phyloP scores from a whole-genome alignment of 2,888 invertebrate species.

The Urechis unicinctus region DNA sequence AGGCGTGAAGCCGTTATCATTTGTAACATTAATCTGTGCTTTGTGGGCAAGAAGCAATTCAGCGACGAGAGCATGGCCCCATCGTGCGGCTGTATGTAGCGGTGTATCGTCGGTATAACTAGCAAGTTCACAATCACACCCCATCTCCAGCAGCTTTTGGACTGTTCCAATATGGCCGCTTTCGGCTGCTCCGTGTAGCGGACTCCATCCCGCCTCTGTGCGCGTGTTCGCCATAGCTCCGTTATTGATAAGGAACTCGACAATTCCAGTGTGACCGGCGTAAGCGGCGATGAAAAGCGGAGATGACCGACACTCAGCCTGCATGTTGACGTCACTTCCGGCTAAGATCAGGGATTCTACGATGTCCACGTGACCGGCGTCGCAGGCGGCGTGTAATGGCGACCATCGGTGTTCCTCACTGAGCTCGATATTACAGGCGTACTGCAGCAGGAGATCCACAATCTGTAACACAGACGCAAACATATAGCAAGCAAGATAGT shows the following conservation, averaged over 20 bases:
- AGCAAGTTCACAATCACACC: constrained; percentile 1
- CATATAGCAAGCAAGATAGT: no score
- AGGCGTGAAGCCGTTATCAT: constrained; percentile 32
- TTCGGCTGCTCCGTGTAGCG: constrained; percentile 12
- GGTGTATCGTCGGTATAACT: constrained; percentile 8
- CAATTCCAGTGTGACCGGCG: constrained; percentile 1
- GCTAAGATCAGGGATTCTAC: constrained; percentile 11
- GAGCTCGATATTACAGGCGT: constrained; percentile 7
- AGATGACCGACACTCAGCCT: constrained; percentile 7
- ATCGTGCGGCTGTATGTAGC: constrained; percentile 9
- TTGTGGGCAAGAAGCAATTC: neutral
- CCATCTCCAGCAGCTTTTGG: constrained; percentile 6
- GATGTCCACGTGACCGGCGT: constrained; percentile 12
- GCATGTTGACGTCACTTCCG: constrained; percentile 9
- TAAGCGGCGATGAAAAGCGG: constrained; percentile 12
- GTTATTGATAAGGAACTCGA: neutral
- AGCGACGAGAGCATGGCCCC: constrained; percentile 8
- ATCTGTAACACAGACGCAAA: no score
- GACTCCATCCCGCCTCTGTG: constrained; percentile 9
- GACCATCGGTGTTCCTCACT: constrained; percentile 13
- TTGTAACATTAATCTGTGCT: constrained; percentile 7
- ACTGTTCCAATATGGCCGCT: constrained; percentile 5
- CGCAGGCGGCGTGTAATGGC: constrained; percentile 14
- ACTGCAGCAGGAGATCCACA: constrained; percentile 16
- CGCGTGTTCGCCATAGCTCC: neutral